A percentile compares a stretch with the other conserved stretches of the same genome.
These are phyloP conservation scores for Pseudobourletiella spinata DNA, from an alignment of 1,140 invertebrate genomes.

Conservation along the genomic window DNA sequence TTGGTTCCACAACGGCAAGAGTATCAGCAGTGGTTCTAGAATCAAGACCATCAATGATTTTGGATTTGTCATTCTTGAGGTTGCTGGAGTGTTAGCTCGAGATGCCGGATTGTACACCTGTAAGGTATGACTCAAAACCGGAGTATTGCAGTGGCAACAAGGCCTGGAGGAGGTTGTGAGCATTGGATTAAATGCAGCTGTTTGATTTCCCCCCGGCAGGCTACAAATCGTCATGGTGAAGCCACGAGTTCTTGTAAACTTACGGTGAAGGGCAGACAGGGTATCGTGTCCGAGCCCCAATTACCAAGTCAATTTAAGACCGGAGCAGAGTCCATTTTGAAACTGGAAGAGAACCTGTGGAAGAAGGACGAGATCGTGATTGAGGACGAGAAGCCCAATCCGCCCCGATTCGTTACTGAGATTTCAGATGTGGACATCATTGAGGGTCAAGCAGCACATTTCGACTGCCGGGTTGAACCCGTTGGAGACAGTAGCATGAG, in stretches of 20 bases:
- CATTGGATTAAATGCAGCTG: too few relatives aligned
- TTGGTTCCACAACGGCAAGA: conserved; percentile 93
- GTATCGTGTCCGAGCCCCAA: conserved; percentile 83
- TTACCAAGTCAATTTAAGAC: conserved; percentile 72
- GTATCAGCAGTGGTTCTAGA: conserved; percentile 72
- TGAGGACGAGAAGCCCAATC: conserved; percentile 65
- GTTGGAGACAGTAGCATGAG: conserved; percentile 75
- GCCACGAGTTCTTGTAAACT: conserved; percentile 75
- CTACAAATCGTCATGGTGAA: conserved; percentile 81
- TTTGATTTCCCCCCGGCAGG: too few relatives aligned
- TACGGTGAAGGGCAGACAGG: conserved; percentile 72
- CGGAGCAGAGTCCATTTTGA: conserved; percentile 80
- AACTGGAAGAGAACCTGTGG: conserved; percentile 76
- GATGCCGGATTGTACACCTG: conserved; percentile 84
- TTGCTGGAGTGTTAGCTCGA: conserved; percentile 74
- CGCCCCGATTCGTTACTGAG: conserved; percentile 70
- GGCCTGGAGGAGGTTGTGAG: background rate
- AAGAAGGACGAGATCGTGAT: conserved; percentile 70
- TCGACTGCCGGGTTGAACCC: conserved; percentile 69
- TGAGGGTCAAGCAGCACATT: conserved; percentile 80
- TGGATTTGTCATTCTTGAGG: conserved; percentile 85
- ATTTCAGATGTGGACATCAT: conserved; percentile 70
- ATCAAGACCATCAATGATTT: conserved; percentile 89
- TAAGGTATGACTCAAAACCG: conserved; percentile 52
- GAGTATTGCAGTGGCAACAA: background rate